Evolutionary conservation across 1,140 invertebrate genomes (phyloP).

Genomic region (Saxidomus purpurata): DNA sequence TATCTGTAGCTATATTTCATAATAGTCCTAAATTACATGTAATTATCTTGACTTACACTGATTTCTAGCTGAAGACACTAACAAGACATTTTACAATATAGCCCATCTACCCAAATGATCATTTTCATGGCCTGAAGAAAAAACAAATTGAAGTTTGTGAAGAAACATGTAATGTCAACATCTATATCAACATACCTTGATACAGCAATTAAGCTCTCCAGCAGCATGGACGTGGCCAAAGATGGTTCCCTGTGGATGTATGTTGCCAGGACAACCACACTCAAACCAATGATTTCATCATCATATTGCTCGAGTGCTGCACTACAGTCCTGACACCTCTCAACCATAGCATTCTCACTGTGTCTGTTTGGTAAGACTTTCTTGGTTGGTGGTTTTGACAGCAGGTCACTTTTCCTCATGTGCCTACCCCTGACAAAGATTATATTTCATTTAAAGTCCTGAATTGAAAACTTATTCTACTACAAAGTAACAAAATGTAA

Average conservation of each 20-base stretch:
- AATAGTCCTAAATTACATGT: too few species aligned
- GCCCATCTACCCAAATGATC: too few species aligned
- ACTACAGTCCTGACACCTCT: slow-evolving; percentile 87
- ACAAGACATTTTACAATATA: too few species aligned
- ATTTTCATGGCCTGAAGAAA: too few species aligned
- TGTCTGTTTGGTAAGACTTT: slow-evolving; percentile 74
- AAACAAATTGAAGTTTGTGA: too few species aligned
- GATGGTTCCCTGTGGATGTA: slow-evolving; percentile 98
- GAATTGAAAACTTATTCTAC: too few species aligned
- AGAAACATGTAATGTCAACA: too few species aligned
- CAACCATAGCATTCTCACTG: slow-evolving; percentile 83
- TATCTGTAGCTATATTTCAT: too few species aligned
- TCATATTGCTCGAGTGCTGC: slow-evolving; percentile 96
- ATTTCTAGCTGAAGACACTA: too few species aligned
- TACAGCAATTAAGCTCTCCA: slow-evolving; percentile 95
- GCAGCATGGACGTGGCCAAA: slow-evolving; percentile 96
- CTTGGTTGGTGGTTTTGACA: slow-evolving; percentile 76
- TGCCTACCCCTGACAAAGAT: slow-evolving; percentile 60
- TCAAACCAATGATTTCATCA: slow-evolving; percentile 98
- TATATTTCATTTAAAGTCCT: slow-evolving; percentile 15
- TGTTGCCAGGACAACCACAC: slow-evolving; percentile 97
- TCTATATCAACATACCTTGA: slow-evolving; percentile 90
- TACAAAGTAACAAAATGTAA: too few species aligned
- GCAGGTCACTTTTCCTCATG: slow-evolving; percentile 81
- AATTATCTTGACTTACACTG: too few species aligned